Conservation (phyloP, 2,797 vertebrate genomes). For the Pitangus sulphuratus region DNA sequence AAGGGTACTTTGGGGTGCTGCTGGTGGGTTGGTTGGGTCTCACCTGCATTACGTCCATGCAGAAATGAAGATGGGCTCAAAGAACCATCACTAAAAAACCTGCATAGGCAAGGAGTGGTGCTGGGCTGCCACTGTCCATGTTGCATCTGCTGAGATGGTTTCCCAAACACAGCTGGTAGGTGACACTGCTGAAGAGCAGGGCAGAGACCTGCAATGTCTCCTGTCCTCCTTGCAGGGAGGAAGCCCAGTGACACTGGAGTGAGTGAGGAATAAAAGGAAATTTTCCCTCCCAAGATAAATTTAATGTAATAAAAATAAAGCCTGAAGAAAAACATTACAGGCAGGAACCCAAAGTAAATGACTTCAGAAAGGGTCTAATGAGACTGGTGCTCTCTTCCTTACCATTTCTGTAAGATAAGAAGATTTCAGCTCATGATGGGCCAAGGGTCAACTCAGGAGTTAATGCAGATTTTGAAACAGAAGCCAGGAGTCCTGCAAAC, state of each 20-base stretch:
- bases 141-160: not conserved
- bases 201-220: not conserved
- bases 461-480: conserved; percentile 25
- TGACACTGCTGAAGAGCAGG: not conserved
- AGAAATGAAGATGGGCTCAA: not conserved
- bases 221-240: not conserved
- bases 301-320: not conserved
- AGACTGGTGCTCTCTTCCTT: not conserved
- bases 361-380: not conserved
- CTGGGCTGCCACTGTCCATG: not conserved
- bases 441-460: not conserved
- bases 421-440: not conserved
- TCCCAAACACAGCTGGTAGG: not conserved
- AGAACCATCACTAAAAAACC: not conserved
- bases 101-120: not conserved
- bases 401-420: not conserved
- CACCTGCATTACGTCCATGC: not conserved
- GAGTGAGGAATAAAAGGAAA: not conserved
- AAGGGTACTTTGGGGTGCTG: not conserved
- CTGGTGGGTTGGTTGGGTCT: not conserved
- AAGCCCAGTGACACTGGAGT: not conserved
- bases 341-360: not conserved
- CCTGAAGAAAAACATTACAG: not conserved
- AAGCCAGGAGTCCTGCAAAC: not conserved
- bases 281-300: not conserved